These are phyloP conservation scores for Psilopsiagon aurifrons DNA, from an alignment of 2,113 vertebrate species.

Conservation along the genomic window DNA sequence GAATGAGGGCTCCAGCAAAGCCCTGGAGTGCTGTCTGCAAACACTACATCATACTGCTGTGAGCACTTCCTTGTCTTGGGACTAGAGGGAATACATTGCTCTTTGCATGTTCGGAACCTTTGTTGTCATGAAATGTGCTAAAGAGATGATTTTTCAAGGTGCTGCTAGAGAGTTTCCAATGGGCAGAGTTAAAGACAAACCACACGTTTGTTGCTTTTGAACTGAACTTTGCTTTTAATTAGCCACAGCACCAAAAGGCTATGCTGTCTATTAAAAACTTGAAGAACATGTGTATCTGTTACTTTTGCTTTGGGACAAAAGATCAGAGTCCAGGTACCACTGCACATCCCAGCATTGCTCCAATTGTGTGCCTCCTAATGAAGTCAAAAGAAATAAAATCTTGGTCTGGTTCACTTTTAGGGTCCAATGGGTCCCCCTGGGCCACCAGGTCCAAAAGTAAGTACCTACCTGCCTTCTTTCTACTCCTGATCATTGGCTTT, in stretches of 20 bases:
- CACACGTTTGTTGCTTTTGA: not conserved
- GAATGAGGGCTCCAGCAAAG: not conserved
- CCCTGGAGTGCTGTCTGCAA: not conserved
- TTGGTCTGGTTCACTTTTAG: slow-evolving; percentile 67
- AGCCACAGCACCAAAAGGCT: accelerated
- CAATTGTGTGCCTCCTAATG: not conserved
- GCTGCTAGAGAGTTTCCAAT: not conserved
- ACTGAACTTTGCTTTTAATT: not conserved
- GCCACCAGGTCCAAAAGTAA: slow-evolving; percentile 82
- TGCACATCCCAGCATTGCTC: not conserved
- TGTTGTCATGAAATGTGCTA: not conserved
- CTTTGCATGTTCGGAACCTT: not conserved
- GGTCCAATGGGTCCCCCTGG: slow-evolving; percentile 82
- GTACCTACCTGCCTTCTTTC: slow-evolving; percentile 37
- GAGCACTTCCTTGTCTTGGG: not conserved
- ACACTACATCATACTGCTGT: accelerated
- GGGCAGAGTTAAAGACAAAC: not conserved
- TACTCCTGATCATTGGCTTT: not conserved
- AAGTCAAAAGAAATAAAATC: slow-evolving; percentile 12
- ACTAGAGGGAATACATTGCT: not conserved
- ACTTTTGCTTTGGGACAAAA: not conserved
- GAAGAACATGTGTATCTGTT: not conserved
- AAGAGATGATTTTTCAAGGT: not conserved
- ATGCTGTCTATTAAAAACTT: not conserved
- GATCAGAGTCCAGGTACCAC: not conserved